Conservation (phyloP, 2,888 invertebrate genomes). For the Plagodis dolabraria region DNA sequence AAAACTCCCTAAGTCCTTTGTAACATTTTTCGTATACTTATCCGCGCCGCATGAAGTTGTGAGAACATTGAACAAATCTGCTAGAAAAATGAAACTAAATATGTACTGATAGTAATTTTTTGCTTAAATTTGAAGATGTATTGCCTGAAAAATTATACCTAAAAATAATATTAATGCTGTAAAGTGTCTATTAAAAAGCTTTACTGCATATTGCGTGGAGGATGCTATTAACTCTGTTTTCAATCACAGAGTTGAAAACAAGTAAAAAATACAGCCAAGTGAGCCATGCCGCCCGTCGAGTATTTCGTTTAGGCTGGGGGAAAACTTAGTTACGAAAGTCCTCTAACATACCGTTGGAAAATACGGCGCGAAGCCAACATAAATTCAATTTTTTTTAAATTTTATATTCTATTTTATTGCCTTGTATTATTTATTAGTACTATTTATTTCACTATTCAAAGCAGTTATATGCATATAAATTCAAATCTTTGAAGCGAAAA, state of each 20-base stretch:
- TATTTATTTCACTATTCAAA: neutral
- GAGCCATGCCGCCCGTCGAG: slow-evolving; percentile 27
- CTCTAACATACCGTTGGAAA: slow-evolving; percentile 28
- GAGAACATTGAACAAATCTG: too few relatives aligned
- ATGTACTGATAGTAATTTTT: too few relatives aligned
- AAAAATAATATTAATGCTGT: too few relatives aligned
- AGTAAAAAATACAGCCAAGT: slow-evolving; percentile 36
- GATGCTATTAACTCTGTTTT: slow-evolving; percentile 30
- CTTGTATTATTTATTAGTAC: too few relatives aligned
- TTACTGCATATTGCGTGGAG: neutral
- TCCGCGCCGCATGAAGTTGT: too few relatives aligned
- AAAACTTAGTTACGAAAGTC: slow-evolving; percentile 37
- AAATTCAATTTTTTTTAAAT: slow-evolving; percentile 11
- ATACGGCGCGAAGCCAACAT: slow-evolving; percentile 6
- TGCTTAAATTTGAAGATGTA: too few relatives aligned
- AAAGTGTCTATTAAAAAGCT: neutral
- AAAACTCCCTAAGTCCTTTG: too few relatives aligned
- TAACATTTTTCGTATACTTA: too few relatives aligned
- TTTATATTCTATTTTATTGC: neutral
- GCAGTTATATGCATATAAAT: too few relatives aligned
- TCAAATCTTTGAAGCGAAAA: too few relatives aligned
- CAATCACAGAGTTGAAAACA: slow-evolving; percentile 35
- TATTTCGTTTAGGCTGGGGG: slow-evolving; percentile 27
- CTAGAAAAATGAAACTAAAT: too few relatives aligned
- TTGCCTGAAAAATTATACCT: too few relatives aligned